Evolutionary conservation across 2,888 invertebrate genomes (phyloP), one percentile per base, ranked within the genome.

Genomic region (Epinotia ramella): DNA sequence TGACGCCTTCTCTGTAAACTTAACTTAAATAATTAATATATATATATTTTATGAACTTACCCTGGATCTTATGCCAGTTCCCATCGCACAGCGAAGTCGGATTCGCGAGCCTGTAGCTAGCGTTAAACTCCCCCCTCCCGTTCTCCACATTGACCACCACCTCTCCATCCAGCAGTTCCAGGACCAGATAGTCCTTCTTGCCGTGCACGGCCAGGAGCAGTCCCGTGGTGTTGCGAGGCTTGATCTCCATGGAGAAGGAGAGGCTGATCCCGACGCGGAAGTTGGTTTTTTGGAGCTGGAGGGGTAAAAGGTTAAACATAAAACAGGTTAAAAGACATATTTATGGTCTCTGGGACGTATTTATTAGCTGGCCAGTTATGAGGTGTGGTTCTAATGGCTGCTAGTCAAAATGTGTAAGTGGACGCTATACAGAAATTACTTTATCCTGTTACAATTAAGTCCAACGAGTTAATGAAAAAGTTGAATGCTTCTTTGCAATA

Each of bases 21-120:
- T 28, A 28, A 3, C 24, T 28, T 28, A 28, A 28, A 28, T 28
- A 28, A 28, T 28, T 1, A 28, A 28, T 3, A 28, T 3, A 28
- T 3, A 28, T 20, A 20, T 20, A 20, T 20, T 20, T 20, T 20
- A 28, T 28, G 24, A 44, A 11, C 83, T 88, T 87, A 97, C 97
- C 96, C 90, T 96, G 95, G 83, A 99, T 97, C 75, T 95, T 96
- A 86, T 99, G 99, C 99, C 99, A 99, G 73, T 97, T 95, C 66
- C 99, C 99, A 89, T 99, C 98, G 87, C 99, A 99, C 78, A 99
- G 95, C 82, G 96, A 96, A 77, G 95, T 95, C 68, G 96, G 95
- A 64, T 95, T 94, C 49, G 96, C 96, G 0, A 96, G 94, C 70
- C 95, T 95, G 87, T 96, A 98, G 28, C 95, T 96, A 2, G 98